Percentiles rank a stretch among this genome's conserved stretches.
phyloP scores from a whole-genome alignment of 2,113 vertebrate genomes.

The Taurulus bubalis region DNA sequence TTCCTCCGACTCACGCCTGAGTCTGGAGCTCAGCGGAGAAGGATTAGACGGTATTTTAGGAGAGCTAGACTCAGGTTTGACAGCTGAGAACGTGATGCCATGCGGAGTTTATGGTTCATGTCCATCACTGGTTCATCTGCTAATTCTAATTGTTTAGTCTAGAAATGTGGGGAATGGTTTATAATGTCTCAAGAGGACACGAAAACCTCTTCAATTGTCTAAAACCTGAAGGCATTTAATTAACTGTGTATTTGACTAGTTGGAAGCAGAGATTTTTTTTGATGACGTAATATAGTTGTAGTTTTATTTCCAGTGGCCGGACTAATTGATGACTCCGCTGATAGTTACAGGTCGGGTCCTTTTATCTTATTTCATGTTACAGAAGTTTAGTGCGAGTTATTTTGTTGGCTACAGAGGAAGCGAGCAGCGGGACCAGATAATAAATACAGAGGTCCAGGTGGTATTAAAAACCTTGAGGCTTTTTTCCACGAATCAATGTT shows the following conservation, averaged over 20 bases:
- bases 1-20: not conserved
- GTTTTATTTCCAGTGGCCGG: not conserved
- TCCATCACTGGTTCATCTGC: not conserved
- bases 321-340: not conserved
- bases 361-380: not conserved
- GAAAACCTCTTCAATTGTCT: too few species aligned
- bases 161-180: not conserved
- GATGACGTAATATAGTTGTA: not conserved
- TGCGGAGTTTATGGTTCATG: not conserved
- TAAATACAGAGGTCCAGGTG: slow-evolving; percentile 4
- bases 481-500: not conserved
- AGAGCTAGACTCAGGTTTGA: not conserved
- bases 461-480: too few species aligned
- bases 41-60: not conserved
- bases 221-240: not conserved
- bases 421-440: not conserved
- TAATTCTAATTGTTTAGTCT: not conserved
- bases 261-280: not conserved
- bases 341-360: too few species aligned
- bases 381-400: not conserved
- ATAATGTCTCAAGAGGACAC: not conserved
- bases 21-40: not conserved
- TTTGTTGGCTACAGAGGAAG: not conserved
- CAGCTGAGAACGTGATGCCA: not conserved
- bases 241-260: not conserved